A percentile compares a stretch with the other conserved stretches of the same genome.
Conservation (phyloP, 2,113 vertebrate genomes). For the Charadrius vociferus region DNA sequence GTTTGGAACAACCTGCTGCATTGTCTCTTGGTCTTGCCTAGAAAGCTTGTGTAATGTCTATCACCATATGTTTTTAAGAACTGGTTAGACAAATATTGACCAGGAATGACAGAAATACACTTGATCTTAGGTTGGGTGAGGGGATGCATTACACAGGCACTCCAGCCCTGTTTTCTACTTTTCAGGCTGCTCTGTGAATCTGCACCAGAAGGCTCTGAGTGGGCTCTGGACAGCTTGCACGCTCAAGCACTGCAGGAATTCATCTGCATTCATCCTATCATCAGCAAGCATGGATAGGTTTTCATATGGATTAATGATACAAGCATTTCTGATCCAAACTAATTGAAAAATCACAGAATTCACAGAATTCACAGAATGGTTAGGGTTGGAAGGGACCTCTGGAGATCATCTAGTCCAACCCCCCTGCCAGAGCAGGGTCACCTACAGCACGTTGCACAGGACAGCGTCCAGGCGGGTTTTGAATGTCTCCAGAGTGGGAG, state of each 20-base stretch:
- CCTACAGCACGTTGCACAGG: no score
- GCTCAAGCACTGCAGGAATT: not conserved
- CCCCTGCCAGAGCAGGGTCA: no score
- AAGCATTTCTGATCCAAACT: not conserved
- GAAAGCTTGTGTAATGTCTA: not conserved
- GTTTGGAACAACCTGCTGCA: not conserved
- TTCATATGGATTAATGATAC: not conserved
- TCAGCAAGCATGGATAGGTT: not conserved
- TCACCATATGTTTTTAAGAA: not conserved
- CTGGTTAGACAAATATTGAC: not conserved
- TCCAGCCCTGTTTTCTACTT: not conserved
- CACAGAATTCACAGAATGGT: no score
- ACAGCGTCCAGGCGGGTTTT: no score
- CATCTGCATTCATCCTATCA: not conserved
- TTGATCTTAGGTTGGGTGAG: not conserved
- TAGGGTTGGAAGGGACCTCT: no score
- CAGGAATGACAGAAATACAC: not conserved
- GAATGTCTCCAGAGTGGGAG: no score
- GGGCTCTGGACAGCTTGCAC: not conserved
- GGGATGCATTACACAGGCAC: fast-evolving
- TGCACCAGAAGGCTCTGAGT: not conserved
- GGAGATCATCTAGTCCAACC: no score
- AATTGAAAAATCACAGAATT: not conserved
- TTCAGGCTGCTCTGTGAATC: not conserved
- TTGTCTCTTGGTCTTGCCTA: not conserved